Evolutionary conservation across 2,888 invertebrate genomes (phyloP), one percentile per base, ranked within the genome.

Genomic region (Lysandra coridon): DNA sequence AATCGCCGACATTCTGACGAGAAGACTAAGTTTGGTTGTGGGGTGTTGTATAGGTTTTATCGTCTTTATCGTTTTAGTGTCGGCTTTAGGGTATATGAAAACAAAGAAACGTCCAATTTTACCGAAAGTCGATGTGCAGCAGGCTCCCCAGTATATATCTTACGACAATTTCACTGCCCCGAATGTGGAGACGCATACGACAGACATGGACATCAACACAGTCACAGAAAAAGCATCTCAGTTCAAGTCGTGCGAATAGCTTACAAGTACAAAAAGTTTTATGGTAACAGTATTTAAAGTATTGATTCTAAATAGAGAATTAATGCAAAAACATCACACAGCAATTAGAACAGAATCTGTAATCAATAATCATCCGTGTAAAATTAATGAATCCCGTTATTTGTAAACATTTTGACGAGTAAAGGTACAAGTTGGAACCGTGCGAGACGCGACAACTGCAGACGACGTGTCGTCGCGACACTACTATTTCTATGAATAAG

Each of bases 41-140:
- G 98, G 98, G 78, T 97, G 97, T 88, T 97, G 97, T 87, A 96
- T 98, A 95, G 98, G 98, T 79, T 97, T 98, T 86, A 96, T 98
- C 81, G 97, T 98, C 78, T 98, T 98, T 87, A 95, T 98, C 79
- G 96, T 98, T 44, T 95, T 98, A 86, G 97, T 98, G 80, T 97
- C 98, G n/a, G 96, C 97, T 75, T 95, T 98, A 82, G 97, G 97
- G 44, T 98, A 98, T 88, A 96, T 98, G 82, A 98, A 98, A 90
- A 95, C 97, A 82, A 97, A 98, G 91, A 97, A 98, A 90, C 96
- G 98, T 86, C 95, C 97, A 83, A 96, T 96, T 82, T 96, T 96
- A 40, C 96, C 96, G 10, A 98, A 98, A 91, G 92, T 96, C 79
- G 96, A 97, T 80, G 88, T 88, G 1, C 97, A 96, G 83, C 95